A percentile compares a stretch with the other conserved stretches of the same genome.
These are phyloP conservation scores for Salvator merianae DNA, from an alignment of 2,113 vertebrate species.

Conservation along the genomic window DNA sequence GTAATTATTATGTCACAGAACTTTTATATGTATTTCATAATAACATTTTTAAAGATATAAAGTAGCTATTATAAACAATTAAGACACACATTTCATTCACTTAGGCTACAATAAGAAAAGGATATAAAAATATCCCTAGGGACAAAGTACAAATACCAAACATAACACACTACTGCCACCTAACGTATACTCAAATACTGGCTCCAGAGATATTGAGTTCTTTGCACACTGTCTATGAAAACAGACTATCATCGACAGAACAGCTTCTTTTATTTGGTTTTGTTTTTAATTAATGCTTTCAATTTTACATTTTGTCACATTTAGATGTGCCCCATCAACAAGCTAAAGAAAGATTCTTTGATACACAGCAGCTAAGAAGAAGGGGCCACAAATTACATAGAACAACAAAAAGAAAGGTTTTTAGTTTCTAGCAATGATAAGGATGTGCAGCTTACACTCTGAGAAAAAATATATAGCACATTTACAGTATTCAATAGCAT, in stretches of 20 bases:
- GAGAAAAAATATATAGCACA: not conserved
- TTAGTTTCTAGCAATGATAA: not conserved
- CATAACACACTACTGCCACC: conserved; percentile 89
- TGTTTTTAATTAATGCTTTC: not conserved
- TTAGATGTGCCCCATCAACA: not conserved
- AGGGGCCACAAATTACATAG: accelerated
- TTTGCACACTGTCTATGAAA: not conserved
- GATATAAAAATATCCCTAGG: conserved; percentile 27
- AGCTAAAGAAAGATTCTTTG: conserved; percentile 5
- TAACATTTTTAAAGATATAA: conserved; percentile 12
- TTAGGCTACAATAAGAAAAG: conserved; percentile 37
- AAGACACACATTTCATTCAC: conserved; percentile 39
- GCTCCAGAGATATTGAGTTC: conserved; percentile 14
- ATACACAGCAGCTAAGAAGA: not conserved
- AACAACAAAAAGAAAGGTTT: not conserved
- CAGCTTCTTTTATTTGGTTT: not conserved
- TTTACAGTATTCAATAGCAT: not conserved
- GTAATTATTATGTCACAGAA: not conserved
- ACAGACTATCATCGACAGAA: not conserved
- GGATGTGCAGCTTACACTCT: not conserved
- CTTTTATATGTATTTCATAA: not conserved
- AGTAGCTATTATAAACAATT: conserved; percentile 24
- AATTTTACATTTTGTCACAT: not conserved
- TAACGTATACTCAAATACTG: conserved; percentile 75
- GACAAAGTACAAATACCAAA: conserved; percentile 67